A percentile compares a stretch with the other conserved stretches of the same genome.
Evolutionary conservation across 2,797 vertebrate genomes (phyloP).

Genomic region (Novumbra hubbsi): DNA sequence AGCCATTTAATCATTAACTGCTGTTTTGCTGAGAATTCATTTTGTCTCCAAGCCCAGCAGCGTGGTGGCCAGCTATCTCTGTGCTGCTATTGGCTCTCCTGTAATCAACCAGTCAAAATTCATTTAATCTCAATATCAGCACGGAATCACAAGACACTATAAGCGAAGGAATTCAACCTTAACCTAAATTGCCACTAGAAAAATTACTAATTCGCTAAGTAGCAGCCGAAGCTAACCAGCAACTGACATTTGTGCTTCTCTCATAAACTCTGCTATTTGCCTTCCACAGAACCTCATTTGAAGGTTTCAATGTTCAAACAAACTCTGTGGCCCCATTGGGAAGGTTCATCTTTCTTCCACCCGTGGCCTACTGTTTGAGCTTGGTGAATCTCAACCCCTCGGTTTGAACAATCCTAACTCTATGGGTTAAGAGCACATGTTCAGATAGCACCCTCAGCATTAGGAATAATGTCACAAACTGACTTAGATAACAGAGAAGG

Average conservation of each 20-base stretch:
- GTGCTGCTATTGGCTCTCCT: conserved; percentile 40
- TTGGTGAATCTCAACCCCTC: neutral
- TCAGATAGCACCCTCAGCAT: neutral
- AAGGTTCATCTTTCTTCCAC: neutral
- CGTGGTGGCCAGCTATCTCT: conserved; percentile 62
- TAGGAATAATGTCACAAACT: neutral
- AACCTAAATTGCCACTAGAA: conserved; percentile 4
- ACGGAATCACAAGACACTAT: conserved; percentile 41
- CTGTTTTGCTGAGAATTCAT: conserved; percentile 78
- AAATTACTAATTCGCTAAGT: neutral
- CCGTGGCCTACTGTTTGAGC: neutral
- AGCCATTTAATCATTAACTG: conserved; percentile 76
- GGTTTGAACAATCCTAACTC: conserved; percentile 14
- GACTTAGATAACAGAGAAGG: neutral
- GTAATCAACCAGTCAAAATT: conserved; percentile 55
- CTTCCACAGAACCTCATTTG: neutral
- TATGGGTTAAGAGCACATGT: neutral
- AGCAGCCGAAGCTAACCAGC: conserved; percentile 2
- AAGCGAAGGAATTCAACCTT: conserved; percentile 20
- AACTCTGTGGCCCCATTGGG: neutral
- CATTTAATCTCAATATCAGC: conserved; percentile 50
- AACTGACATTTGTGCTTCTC: neutral
- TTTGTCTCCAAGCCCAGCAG: conserved; percentile 63
- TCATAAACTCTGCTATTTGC: neutral
- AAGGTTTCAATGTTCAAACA: conserved; percentile 4